Evolutionary conservation across 2,888 invertebrate genomes (phyloP), one percentile per base, ranked within the genome.

Genomic region (Lithodes maja): DNA sequence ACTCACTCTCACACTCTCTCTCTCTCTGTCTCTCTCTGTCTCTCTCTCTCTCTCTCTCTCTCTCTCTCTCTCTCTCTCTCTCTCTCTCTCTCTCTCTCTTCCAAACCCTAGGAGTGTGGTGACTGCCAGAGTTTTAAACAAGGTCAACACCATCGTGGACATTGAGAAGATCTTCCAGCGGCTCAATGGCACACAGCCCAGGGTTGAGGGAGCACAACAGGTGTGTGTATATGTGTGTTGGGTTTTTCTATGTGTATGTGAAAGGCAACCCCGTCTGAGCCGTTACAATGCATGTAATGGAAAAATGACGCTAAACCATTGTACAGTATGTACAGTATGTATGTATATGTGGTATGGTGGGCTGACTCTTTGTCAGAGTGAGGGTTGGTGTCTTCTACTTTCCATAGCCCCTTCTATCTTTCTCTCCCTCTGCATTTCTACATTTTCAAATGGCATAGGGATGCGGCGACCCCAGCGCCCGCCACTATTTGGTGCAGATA

Each of bases 91-190:
- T 55, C 83, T n/a, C 77, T n/a, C 77, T 52, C 61, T 52, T 17
- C 9, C 33, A 49, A 83, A 33, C n/a, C 33, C 2, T 83, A 89
- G 89, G 89, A 89, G 89, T 71, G 83, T 85, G 50, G 88, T 85
- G 78, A 84, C 89, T 54, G 91, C 90, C 12, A 12, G 87, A 55
- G 90, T 91, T 3, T 81, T 79, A 7, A 86, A 86, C 53, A 74
- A 83, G 17, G 81, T 89, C 52, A 89, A 89, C 78, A 89, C 90
- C 2, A 75, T 89, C 2, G 90, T 91, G 50, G 90, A 91, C 61
- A 90, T 91, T 9, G 89, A 90, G 68, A 83, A 85, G 50, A 78
- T 91, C 17, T 79, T 85, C 2, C n/a, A 85, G 49, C 80, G 77
- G 55, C 80, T 91, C 49, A 90, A 88, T 50, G 74, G 74, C 82